Conservation (phyloP, 2,113 vertebrate genomes). For the rabbit (Oryctolagus cuniculus) region mOryCun1.1 NC_091440.1:62830001-62830500, state of each 20-base stretch:
- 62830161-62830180: neutral
- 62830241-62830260: neutral
- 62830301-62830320: neutral
- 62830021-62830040: neutral
- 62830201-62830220: neutral
- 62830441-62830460: neutral
- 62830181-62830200: neutral
- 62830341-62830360: neutral
- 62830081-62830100: neutral
- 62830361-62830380: neutral
- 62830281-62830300: constrained; percentile 14
- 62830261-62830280: neutral
- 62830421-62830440: neutral
- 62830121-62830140: neutral
- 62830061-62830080: neutral
- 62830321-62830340: neutral
- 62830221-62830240: neutral
- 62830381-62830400: constrained; percentile 29
- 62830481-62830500: neutral
- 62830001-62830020: neutral
- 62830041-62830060: neutral
- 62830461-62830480: neutral
- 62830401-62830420: neutral
- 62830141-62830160: constrained; percentile 5
- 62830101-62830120: neutral